Percentiles rank a stretch among this genome's conserved stretches.
Evolutionary conservation across 2,797 vertebrate genomes (phyloP).

Genomic region (Columba guinea): DNA sequence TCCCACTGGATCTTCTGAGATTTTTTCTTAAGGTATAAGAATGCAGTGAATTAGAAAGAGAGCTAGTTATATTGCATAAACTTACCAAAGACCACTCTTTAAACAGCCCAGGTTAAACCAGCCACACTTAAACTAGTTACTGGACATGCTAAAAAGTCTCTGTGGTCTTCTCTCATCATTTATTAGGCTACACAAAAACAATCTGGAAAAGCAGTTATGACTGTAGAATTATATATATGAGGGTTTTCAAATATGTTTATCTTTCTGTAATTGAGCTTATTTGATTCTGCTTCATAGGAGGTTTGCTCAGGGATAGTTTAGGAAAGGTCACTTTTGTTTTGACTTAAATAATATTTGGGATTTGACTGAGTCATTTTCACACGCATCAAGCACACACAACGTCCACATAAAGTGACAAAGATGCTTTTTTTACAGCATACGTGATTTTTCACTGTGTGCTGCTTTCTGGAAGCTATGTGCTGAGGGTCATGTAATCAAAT

Average conservation of each 20-base stretch:
- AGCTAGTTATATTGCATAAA: not conserved
- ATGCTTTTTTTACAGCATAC: not conserved
- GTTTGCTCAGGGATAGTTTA: not conserved
- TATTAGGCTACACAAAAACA: not conserved
- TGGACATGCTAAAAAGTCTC: not conserved
- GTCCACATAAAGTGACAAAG: not conserved
- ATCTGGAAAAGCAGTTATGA: not conserved
- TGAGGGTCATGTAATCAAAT: fast-evolving
- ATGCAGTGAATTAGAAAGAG: not conserved
- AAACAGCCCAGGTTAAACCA: not conserved
- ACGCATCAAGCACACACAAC: not conserved
- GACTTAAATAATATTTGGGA: not conserved
- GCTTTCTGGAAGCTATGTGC: not conserved
- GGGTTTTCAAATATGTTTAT: not conserved
- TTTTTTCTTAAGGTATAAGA: not conserved
- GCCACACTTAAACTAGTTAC: not conserved
- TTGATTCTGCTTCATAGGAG: not conserved
- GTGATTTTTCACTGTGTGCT: not conserved
- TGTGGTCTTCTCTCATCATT: not conserved
- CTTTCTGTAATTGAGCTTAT: not conserved
- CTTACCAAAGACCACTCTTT: not conserved
- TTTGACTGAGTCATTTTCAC: not conserved
- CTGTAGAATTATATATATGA: not conserved
- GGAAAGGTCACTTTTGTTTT: not conserved
- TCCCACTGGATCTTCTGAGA: not conserved